phyloP scores from a whole-genome alignment of 92 coral and sea anemone species.

The Siderastrea siderea region DNA sequence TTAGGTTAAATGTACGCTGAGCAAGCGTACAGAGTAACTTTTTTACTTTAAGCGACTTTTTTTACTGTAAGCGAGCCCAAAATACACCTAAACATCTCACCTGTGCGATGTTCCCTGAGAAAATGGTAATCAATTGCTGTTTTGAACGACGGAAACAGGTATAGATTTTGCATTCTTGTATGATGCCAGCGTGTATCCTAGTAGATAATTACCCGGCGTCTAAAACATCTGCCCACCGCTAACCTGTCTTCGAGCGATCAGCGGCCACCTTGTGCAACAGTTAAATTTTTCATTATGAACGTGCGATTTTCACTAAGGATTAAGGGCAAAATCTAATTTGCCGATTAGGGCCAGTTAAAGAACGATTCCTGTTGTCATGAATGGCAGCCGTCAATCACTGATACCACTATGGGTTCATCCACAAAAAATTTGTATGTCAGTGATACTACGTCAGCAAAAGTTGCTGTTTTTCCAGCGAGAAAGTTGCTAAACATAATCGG shows the following conservation, averaged over 20 bases:
- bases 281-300: constrained; percentile 21
- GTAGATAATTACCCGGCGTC: constrained; percentile 24
- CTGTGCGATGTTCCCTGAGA: not conserved
- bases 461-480: too few relatives aligned
- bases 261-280: constrained; percentile 10
- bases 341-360: constrained; percentile 48
- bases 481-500: too few relatives aligned
- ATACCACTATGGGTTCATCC: not conserved
- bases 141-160: not conserved
- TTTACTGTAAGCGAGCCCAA: not conserved
- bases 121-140: not conserved
- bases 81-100: not conserved
- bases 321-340: constrained; percentile 25
- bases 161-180: constrained; percentile 13
- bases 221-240: constrained; percentile 33
- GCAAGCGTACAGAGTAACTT: not conserved
- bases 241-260: not conserved
- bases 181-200: constrained; percentile 15
- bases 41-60: not conserved
- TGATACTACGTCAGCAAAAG: too few relatives aligned
- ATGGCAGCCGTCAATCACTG: constrained; percentile 24
- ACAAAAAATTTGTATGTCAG: not conserved
- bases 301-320: constrained; percentile 2
- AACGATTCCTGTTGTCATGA: constrained; percentile 19
- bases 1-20: not conserved